Evolutionary conservation across 2,113 vertebrate species (phyloP).

Genomic region (Aramus guarauna): DNA sequence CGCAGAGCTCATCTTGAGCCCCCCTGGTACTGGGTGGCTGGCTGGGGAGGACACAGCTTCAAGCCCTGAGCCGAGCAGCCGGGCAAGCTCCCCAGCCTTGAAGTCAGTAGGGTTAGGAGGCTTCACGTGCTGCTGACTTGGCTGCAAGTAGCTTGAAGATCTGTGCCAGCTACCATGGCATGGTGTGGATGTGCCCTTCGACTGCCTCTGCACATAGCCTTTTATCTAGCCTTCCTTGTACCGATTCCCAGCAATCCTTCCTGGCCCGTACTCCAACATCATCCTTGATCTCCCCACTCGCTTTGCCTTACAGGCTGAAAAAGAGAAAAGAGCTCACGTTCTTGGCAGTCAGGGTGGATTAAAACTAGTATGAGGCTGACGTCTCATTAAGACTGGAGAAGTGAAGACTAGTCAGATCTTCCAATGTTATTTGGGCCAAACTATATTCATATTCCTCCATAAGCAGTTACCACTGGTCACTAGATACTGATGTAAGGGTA

Average conservation of each 20-base stretch:
- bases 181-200: background rate
- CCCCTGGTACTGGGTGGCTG: background rate
- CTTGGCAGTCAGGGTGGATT: background rate
- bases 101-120: background rate
- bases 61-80: background rate
- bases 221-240: background rate
- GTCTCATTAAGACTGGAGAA: background rate
- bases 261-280: background rate
- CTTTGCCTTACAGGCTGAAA: background rate
- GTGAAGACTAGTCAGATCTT: background rate
- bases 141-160: background rate
- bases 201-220: background rate
- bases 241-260: background rate
- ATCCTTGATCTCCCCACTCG: background rate
- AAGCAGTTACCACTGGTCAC: background rate
- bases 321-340: background rate
- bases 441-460: background rate
- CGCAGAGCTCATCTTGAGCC: background rate
- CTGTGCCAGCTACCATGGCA: background rate
- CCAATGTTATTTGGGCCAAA: background rate
- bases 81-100: background rate
- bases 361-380: background rate
- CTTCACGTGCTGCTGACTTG: background rate
- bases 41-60: background rate
- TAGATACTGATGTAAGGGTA: background rate